phyloP scores from a whole-genome alignment of 2,113 vertebrate genomes.

The Suncus etruscus region DNA sequence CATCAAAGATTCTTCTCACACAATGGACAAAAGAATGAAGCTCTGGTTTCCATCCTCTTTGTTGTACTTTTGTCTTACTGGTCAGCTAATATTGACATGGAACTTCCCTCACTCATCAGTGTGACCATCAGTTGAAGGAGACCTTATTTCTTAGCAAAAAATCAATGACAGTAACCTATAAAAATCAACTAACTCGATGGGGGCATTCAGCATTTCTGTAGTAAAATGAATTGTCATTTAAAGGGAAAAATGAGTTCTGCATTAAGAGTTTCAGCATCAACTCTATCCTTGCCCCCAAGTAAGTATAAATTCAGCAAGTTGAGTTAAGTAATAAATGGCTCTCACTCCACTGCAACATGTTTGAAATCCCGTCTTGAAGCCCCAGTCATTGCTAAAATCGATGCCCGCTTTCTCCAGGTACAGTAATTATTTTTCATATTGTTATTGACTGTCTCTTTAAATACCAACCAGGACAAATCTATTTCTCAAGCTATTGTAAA shows the following conservation, averaged over 20 bases:
- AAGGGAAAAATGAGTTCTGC: constrained; percentile 1
- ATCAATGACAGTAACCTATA: not conserved
- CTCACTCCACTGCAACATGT: not conserved
- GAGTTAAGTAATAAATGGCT: constrained; percentile 62
- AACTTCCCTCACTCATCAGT: not conserved
- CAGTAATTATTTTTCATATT: constrained; percentile 79
- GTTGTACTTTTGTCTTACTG: not conserved
- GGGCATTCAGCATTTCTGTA: not conserved
- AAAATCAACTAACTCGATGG: not conserved
- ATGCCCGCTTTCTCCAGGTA: constrained; percentile 46
- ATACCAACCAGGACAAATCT: constrained; percentile 74
- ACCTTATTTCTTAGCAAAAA: not conserved
- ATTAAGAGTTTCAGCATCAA: constrained; percentile 24
- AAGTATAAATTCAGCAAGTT: constrained; percentile 61
- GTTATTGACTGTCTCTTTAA: constrained; percentile 77
- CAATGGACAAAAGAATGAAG: not conserved
- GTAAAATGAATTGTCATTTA: constrained; percentile 17
- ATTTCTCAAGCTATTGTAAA: constrained; percentile 70
- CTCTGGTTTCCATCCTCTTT: not conserved
- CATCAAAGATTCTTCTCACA: not conserved
- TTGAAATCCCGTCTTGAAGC: constrained; percentile 42
- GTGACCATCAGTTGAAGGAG: not conserved
- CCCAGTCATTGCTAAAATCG: constrained; percentile 43
- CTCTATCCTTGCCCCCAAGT: constrained; percentile 1
- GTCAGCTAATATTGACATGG: not conserved